Base-by-base conservation (phyloP, 2,888 invertebrate species). In the Phaonia tiefii region DNA sequence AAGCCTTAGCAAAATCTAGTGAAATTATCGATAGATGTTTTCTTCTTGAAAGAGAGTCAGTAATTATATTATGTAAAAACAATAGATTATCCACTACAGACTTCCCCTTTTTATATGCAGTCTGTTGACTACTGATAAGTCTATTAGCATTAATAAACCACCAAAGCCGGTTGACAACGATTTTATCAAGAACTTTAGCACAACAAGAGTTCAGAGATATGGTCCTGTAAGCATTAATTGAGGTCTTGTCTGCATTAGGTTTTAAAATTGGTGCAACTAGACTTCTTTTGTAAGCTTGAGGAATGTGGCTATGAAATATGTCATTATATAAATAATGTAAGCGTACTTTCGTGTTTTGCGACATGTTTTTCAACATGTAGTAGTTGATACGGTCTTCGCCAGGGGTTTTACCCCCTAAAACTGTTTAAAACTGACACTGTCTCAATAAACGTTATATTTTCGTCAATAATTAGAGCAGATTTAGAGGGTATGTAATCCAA, bases 131-230 rank as follows among this genome's bases (percentile, higher is more conserved):
- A 37, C 65, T 46, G 5, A 80, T 22, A 37, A 80, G 22, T 10
- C 73, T 76, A 25, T n/a, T n/a, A n/a, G n/a, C n/a, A n/a, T n/a
- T n/a, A n/a, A n/a, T n/a, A n/a, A n/a, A n/a, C n/a, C n/a, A n/a
- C n/a, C n/a, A n/a, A n/a, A n/a, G n/a, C n/a, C n/a, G n/a, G n/a
- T n/a, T n/a, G n/a, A n/a, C n/a, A n/a, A n/a, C n/a, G n/a, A n/a
- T n/a, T n/a, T n/a, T n/a, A n/a, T n/a, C n/a, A n/a, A n/a, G n/a
- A n/a, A n/a, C n/a, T n/a, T n/a, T n/a, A n/a, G n/a, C n/a, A n/a
- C n/a, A n/a, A n/a, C n/a, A n/a, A n/a, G n/a, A 71, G 26, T 84
- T 83, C 0, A 80, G 77, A 4, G 80, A 82, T 7, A 83, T 83
- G 0, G 82, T 82, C 0, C 83, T 72, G 56, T 83, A 82, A 2